phyloP scores from a whole-genome alignment of 2,797 vertebrate species.

The Pampus argenteus region DNA sequence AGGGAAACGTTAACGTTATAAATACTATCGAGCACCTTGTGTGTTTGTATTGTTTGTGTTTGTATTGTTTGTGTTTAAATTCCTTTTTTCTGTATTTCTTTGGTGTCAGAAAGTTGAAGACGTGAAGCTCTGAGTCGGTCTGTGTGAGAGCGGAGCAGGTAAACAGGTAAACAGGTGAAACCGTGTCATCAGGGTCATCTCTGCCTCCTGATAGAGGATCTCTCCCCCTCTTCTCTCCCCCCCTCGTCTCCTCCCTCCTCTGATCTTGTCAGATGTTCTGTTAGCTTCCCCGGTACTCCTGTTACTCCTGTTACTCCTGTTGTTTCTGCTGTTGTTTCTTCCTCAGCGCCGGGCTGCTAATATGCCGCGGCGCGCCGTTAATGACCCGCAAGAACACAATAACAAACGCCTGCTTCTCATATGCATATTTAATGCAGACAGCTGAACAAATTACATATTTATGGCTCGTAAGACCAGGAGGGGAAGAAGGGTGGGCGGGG shows the following conservation, averaged over 20 bases:
- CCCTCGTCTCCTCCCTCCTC: not conserved
- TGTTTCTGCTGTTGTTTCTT: constrained; percentile 68
- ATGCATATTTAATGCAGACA: constrained; percentile 99
- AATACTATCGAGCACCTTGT: no score
- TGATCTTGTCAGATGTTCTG: constrained; percentile 46
- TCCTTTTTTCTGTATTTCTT: no score
- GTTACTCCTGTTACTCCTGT: constrained; percentile 40
- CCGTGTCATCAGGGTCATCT: constrained; percentile 28
- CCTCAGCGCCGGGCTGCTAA: constrained; percentile 73
- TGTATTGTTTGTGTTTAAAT: no score
- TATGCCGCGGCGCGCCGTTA: constrained; percentile 91
- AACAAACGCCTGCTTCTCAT: constrained; percentile 89
- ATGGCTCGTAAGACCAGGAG: constrained; percentile 94
- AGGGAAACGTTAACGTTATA: no score
- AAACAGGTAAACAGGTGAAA: not conserved
- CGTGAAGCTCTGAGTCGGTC: no score
- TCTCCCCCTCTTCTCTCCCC: not conserved
- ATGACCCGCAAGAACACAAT: constrained; percentile 92
- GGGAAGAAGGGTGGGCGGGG: constrained; percentile 57
- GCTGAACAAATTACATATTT: constrained; percentile 99
- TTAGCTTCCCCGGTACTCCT: constrained; percentile 14
- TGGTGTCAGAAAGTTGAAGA: no score
- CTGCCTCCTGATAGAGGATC: constrained; percentile 15
- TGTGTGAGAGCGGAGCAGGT: not conserved
- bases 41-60: no score